Evolutionary conservation across 2,888 invertebrate genomes (phyloP).

Genomic region (Argynnis bischoffii): DNA sequence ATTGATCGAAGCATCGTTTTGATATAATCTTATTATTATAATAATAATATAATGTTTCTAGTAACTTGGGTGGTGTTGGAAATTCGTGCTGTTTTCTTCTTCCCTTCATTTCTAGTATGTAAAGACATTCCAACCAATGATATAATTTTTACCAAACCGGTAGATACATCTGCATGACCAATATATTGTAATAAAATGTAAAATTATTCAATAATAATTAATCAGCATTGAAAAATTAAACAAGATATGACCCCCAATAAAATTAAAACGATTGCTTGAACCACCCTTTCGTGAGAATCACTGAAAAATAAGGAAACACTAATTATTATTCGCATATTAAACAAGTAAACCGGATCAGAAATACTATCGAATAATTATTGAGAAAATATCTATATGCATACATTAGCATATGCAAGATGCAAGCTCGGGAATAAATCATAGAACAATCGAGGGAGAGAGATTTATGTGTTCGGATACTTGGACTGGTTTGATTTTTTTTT

Average conservation of each 20-base stretch:
- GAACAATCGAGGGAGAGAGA: slow-evolving; percentile 71
- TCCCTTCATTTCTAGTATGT: neutral
- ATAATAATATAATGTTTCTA: slow-evolving; percentile 4
- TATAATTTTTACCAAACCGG: no score
- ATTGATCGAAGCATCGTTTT: slow-evolving; percentile 8
- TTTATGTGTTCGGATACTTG: slow-evolving; percentile 49
- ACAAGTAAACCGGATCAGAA: slow-evolving; percentile 51
- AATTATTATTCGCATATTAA: slow-evolving; percentile 81
- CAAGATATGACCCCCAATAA: slow-evolving; percentile 29
- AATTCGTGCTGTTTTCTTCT: neutral
- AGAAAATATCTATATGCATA: slow-evolving; percentile 46
- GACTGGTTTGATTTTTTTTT: slow-evolving; percentile 64
- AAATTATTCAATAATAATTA: slow-evolving; percentile 19
- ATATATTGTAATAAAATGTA: neutral
- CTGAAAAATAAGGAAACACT: slow-evolving; percentile 68
- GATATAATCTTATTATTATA: slow-evolving; percentile 16
- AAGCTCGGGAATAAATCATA: slow-evolving; percentile 72
- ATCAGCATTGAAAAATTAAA: slow-evolving; percentile 25
- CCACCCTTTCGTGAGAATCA: slow-evolving; percentile 73
- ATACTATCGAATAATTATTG: slow-evolving; percentile 56
- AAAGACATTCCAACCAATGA: no score
- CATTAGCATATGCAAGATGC: slow-evolving; percentile 72
- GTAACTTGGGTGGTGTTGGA: neutral
- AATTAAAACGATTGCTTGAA: slow-evolving; percentile 30
- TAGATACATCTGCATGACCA: neutral